Conservation (phyloP, 2,113 vertebrate genomes). For the Capreolus pygargus region DNA sequence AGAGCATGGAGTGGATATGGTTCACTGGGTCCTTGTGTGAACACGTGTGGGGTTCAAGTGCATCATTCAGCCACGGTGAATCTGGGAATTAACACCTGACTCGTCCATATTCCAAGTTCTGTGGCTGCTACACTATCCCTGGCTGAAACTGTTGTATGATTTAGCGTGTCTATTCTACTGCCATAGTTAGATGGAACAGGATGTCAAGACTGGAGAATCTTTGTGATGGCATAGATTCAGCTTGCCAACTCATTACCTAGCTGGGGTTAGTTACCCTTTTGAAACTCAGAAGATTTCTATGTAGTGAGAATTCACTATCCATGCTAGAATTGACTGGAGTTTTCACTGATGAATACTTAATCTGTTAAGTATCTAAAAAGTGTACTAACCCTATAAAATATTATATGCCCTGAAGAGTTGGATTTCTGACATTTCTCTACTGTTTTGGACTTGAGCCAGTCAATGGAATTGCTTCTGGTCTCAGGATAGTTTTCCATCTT, state of each 20-base stretch:
- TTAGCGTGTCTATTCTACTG: background rate
- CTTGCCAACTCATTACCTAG: background rate
- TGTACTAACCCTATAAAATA: background rate
- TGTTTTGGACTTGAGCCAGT: background rate
- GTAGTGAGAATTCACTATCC: background rate
- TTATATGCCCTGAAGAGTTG: background rate
- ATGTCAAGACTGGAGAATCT: background rate
- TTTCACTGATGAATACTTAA: background rate
- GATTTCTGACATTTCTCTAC: background rate
- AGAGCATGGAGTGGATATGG: background rate
- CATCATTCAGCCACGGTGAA: background rate
- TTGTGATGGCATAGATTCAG: background rate
- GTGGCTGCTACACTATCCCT: background rate
- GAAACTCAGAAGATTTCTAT: background rate
- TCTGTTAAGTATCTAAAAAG: background rate
- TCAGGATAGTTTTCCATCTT: slow-evolving; percentile 47
- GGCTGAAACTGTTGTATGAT: background rate
- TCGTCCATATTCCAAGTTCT: background rate
- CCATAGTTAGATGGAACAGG: too few species aligned
- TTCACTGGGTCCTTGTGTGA: background rate
- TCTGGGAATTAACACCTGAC: background rate
- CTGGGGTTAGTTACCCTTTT: background rate
- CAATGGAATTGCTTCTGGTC: slow-evolving; percentile 31
- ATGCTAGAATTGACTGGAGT: background rate
- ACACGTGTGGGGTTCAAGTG: background rate